Conservation (phyloP, 2,113 vertebrate species). For the Campylomormyrus numenius region DNA sequence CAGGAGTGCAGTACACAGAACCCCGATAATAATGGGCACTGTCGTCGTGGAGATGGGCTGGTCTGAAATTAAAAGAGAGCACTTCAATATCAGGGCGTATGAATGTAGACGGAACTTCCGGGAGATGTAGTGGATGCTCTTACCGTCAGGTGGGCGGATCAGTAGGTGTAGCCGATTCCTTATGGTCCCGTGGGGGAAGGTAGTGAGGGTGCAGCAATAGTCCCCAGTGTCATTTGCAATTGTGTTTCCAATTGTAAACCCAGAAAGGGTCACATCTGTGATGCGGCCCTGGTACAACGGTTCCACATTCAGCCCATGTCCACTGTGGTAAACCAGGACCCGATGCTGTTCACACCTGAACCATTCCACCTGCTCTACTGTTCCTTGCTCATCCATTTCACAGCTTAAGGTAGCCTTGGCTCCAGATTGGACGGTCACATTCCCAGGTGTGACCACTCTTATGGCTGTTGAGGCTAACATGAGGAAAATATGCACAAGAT, state of each 20-base stretch:
- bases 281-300: background rate
- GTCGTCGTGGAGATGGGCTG: background rate
- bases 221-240: background rate
- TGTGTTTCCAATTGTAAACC: background rate
- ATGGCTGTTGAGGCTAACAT: background rate
- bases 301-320: no score
- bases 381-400: background rate
- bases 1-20: background rate
- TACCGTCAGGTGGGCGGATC: background rate
- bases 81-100: background rate
- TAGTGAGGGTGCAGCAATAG: constrained; percentile 15
- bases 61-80: background rate
- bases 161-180: background rate
- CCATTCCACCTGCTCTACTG: constrained; percentile 1
- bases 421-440: constrained; percentile 5
- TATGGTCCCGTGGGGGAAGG: constrained; percentile 12
- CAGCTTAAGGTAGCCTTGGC: constrained; percentile 8
- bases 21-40: background rate
- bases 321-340: background rate
- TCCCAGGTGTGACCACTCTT: constrained; percentile 4
- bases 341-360: background rate
- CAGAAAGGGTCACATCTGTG: background rate
- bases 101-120: background rate
- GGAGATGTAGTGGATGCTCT: background rate
- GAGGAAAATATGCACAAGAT: background rate